A percentile compares a stretch with the other conserved stretches of the same genome.
Conservation (phyloP, 2,113 vertebrate genomes). For the Rattus rattus region DNA sequence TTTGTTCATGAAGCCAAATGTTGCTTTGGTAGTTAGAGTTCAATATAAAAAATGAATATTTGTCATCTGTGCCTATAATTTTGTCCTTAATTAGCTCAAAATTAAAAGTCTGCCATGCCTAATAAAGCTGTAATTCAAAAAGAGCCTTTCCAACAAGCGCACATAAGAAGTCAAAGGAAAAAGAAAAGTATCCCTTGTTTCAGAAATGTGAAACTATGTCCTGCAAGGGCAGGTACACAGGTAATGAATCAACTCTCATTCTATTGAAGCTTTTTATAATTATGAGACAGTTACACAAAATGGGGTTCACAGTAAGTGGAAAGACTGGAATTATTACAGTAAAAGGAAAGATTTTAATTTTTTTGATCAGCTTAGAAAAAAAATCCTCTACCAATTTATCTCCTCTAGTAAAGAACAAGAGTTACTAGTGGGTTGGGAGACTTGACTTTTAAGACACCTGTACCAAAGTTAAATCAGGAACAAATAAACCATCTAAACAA, state of each 20-base stretch:
- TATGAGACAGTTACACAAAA: not conserved
- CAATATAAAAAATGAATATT: constrained; percentile 38
- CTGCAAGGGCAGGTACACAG: not conserved
- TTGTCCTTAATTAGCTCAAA: constrained; percentile 47
- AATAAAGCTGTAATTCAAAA: constrained; percentile 58
- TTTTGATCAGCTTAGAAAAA: constrained; percentile 38
- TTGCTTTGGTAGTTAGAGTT: constrained; percentile 3
- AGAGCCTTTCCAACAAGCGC: constrained; percentile 20
- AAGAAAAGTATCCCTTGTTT: not conserved
- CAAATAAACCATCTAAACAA: too few species aligned
- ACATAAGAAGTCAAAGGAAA: not conserved
- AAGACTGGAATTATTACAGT: not conserved
- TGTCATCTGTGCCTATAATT: constrained; percentile 35
- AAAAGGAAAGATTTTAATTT: not conserved
- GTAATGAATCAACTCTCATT: constrained; percentile 4
- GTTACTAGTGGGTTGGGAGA: not conserved
- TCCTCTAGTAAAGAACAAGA: not conserved
- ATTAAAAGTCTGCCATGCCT: constrained; percentile 63
- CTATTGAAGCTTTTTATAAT: constrained; percentile 46
- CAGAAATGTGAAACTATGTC: constrained; percentile 57
- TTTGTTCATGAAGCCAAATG: constrained; percentile 54
- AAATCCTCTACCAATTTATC: not conserved
- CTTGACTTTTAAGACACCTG: not conserved
- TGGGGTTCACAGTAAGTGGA: not conserved
- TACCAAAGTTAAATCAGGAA: too few species aligned